Evolutionary conservation across 1,140 invertebrate genomes (phyloP).

Genomic region (Drosophila repleta): DNA sequence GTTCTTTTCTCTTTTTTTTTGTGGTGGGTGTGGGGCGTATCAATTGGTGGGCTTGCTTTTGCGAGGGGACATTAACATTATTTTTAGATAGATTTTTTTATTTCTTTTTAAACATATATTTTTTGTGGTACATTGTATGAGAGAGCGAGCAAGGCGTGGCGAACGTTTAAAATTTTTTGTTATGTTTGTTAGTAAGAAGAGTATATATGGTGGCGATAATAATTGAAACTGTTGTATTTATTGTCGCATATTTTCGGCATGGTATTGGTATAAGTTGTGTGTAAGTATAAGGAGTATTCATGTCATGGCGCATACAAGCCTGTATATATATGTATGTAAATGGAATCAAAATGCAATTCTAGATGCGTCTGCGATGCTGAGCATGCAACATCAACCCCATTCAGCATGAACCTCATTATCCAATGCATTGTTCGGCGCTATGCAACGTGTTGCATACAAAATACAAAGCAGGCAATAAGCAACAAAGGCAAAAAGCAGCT

Average conservation of each 20-base stretch:
- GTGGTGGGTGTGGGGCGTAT: constrained; percentile 57
- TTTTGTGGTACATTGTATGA: constrained; percentile 54
- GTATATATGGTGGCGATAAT: constrained; percentile 43
- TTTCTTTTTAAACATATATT: constrained; percentile 12
- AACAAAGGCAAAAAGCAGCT: constrained; percentile 46
- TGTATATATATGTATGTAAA: constrained; percentile 34
- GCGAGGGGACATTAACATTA: constrained; percentile 58
- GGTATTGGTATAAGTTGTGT: constrained; percentile 28
- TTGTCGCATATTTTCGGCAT: constrained; percentile 48
- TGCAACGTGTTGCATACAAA: constrained; percentile 63
- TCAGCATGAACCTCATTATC: constrained; percentile 45
- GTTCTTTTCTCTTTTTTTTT: constrained; percentile 26
- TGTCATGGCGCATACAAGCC: constrained; percentile 21
- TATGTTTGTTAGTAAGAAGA: constrained; percentile 34
- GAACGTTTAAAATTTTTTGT: constrained; percentile 46
- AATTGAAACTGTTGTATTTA: constrained; percentile 40
- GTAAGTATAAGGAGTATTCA: constrained; percentile 14
- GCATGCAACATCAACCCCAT: constrained; percentile 47
- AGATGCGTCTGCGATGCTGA: constrained; percentile 30
- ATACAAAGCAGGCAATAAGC: constrained; percentile 40
- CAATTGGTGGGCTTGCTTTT: constrained; percentile 57
- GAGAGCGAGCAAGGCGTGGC: constrained; percentile 73
- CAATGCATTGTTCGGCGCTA: constrained; percentile 41
- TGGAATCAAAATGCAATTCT: constrained; percentile 60
- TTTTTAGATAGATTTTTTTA: constrained; percentile 34